Evolutionary conservation across 2,797 vertebrate species (phyloP).

Genomic region (Antrozous pallidus): DNA sequence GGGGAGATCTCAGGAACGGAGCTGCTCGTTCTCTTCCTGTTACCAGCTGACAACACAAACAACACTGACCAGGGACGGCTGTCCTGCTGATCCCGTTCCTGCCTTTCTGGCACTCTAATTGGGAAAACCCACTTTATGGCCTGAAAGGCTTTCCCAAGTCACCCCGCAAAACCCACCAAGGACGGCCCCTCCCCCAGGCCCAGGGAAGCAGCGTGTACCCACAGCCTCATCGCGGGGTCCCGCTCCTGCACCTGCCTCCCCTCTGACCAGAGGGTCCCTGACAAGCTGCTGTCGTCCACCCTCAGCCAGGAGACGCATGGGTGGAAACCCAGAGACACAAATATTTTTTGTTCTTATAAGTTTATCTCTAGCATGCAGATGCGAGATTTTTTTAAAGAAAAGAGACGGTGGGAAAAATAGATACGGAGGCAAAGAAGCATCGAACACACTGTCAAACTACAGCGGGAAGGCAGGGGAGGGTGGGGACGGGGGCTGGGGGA

Average conservation of each 20-base stretch:
- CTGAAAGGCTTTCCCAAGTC: background rate
- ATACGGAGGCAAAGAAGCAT: too few species aligned
- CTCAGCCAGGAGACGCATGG: background rate
- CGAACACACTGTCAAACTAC: too few species aligned
- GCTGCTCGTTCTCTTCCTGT: background rate
- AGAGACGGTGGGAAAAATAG: too few species aligned
- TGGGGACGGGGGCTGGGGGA: too few species aligned
- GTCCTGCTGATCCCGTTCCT: background rate
- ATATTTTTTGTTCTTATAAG: too few species aligned
- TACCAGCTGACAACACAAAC: background rate
- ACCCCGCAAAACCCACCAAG: background rate
- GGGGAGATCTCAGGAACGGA: background rate
- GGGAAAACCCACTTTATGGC: constrained; percentile 42
- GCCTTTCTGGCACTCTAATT: constrained; percentile 9
- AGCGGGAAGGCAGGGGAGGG: too few species aligned
- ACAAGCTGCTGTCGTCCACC: background rate
- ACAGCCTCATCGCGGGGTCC: background rate
- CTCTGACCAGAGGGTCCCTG: background rate
- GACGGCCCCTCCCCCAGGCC: background rate
- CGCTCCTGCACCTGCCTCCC: background rate
- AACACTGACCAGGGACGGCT: background rate
- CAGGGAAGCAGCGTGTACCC: background rate
- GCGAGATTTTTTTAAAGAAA: too few species aligned
- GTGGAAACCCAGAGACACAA: background rate
- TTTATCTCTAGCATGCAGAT: too few species aligned